Evolutionary conservation across 1,140 invertebrate genomes (phyloP).

Genomic region (Drosophila sp.): DNA sequence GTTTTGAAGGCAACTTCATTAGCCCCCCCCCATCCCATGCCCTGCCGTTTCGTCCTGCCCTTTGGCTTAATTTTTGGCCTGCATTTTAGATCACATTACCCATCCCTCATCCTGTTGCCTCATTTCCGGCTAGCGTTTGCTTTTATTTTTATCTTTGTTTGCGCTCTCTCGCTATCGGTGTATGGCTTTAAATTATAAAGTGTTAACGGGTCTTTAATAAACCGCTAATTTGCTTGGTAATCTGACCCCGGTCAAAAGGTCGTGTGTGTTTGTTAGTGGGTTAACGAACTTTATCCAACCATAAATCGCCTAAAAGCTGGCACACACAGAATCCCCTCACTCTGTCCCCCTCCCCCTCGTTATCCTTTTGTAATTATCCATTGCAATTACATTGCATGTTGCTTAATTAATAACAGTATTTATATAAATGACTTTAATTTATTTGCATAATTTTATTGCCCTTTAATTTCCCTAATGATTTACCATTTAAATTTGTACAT

Average conservation of each 20-base stretch:
- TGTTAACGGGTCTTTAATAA: constrained; percentile 64
- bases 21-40: constrained; percentile 1
- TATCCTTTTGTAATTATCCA: constrained; percentile 20
- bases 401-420: constrained; percentile 42
- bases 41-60: constrained; percentile 10
- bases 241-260: constrained; percentile 39
- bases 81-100: constrained; percentile 45
- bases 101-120: neutral
- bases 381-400: constrained; percentile 14
- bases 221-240: constrained; percentile 62
- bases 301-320: constrained; percentile 52
- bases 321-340: neutral
- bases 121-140: constrained; percentile 27
- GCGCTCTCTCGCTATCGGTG: constrained; percentile 23
- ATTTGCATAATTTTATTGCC: constrained; percentile 11
- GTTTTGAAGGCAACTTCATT: constrained; percentile 42
- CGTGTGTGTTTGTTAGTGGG: constrained; percentile 26
- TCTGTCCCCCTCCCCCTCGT: neutral
- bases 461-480: constrained; percentile 11
- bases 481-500: neutral
- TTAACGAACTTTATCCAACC: constrained; percentile 42
- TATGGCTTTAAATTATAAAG: constrained; percentile 58
- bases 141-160: constrained; percentile 19
- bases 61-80: constrained; percentile 39
- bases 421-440: constrained; percentile 52